Evolutionary conservation across 30 jellyfish, hydroid and myxozoan genomes (phyloP), one percentile per base, ranked within the genome.

Genomic region (Aurelia sp.): DNA sequence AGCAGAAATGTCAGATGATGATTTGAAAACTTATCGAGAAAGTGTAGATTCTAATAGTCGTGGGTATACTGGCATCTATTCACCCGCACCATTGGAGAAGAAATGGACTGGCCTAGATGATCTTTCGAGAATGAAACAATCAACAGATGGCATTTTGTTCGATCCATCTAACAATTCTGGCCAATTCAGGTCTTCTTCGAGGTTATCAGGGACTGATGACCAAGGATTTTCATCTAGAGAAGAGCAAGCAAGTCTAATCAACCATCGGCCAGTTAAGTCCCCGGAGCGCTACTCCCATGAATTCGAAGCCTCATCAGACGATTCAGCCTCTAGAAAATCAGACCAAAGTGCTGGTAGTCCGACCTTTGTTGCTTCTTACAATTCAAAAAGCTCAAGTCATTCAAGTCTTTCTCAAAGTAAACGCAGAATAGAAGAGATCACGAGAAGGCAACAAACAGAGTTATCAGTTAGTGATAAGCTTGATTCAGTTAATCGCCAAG

Each of bases 31-130:
- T 10, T 58, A 30, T 11, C 30, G 6, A 9, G 19, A 20, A 17
- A 72, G 51, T 72, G 12, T 5, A 13, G 12, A 21, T 63, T 61
- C 76, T 13, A 47, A 62, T 10, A 55, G 41, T 31, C 41, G 12
- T 18, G 72, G 64, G 3, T 78, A 82, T 5, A 63, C 92, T 19
- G 91, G 91, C 53, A 67, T 52, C 18, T 30, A 81, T 33, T 64
- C 62, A 17, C 83, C 83, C 11, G 48, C 40, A 31, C 77, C 77
- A n/a, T 30, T 70, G 71, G 85, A 67, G 20, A 81, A 52, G 31
- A 82, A 72, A 58, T 82, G 92, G 92, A n/a, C 67, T 17, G 86
- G 86, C 22, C 44, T 67, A 18, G 92, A 82, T 17, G 92, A 82
- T 24, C 85, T 82, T 10, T 82, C 92, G 9, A 24, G 21, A 19